Evolutionary conservation across 2,888 invertebrate genomes (phyloP).

Genomic region (Odontothrips loti): DNA sequence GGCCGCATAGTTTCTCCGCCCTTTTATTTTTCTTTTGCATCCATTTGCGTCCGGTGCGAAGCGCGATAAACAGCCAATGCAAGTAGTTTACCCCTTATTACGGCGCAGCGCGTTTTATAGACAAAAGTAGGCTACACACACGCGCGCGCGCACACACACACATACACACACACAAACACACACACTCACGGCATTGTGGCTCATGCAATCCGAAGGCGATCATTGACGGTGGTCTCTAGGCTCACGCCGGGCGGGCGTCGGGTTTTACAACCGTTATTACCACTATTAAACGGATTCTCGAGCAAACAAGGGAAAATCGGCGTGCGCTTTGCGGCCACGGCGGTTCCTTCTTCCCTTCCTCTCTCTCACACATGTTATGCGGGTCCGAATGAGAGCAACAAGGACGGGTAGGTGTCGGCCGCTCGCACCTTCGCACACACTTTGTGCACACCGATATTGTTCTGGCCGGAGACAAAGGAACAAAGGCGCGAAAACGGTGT

Average conservation of each 20-base stretch:
- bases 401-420: too few species aligned
- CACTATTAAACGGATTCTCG: constrained; percentile 24
- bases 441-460: neutral
- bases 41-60: neutral
- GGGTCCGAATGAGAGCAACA: neutral
- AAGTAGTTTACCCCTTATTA: neutral
- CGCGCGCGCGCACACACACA: neutral
- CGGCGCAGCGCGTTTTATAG: neutral
- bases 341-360: neutral
- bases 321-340: neutral
- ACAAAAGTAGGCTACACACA: neutral
- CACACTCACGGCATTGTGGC: neutral
- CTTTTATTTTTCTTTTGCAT: neutral
- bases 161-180: neutral
- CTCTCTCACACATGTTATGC: neutral
- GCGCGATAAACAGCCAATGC: constrained; percentile 2
- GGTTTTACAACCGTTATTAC: constrained; percentile 1
- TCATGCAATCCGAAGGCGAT: neutral
- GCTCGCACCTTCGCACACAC: neutral
- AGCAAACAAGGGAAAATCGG: constrained; percentile 19
- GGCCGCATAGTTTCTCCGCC: neutral
- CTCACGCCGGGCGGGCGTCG: neutral
- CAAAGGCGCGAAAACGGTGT: neutral
- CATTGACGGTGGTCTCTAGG: neutral
- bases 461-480: constrained; percentile 10